Percentiles rank a stretch among this genome's conserved stretches.
Conservation (phyloP, 2,113 vertebrate species). For the Halichoeres trimaculatus region DNA sequence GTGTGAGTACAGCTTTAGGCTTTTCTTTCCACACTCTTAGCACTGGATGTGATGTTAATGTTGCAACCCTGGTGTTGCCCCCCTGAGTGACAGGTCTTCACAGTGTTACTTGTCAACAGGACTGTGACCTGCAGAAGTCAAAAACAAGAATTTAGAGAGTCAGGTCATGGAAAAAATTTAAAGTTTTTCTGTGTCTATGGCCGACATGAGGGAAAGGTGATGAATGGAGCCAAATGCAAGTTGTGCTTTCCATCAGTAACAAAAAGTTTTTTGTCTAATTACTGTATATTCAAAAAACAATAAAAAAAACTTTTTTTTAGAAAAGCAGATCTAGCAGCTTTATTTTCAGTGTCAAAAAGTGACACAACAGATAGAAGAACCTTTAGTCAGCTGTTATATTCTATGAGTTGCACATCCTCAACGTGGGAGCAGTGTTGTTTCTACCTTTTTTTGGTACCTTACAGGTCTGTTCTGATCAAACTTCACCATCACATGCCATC, state of each 20-base stretch:
- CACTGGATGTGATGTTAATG: not conserved
- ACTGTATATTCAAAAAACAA: no score
- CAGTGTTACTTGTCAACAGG: slow-evolving; percentile 6
- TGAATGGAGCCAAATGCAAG: not conserved
- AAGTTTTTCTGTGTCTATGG: not conserved
- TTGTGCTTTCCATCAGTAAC: not conserved
- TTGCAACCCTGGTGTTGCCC: not conserved
- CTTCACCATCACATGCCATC: not conserved
- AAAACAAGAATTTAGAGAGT: not conserved
- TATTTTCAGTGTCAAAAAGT: not conserved
- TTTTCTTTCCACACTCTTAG: slow-evolving; percentile 15
- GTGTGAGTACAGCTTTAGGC: no score
- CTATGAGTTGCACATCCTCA: not conserved
- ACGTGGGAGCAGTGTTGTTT: not conserved
- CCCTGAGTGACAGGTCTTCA: not conserved
- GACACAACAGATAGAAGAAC: not conserved
- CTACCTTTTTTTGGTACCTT: not conserved
- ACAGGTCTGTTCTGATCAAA: slow-evolving; percentile 5
- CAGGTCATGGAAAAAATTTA: not conserved
- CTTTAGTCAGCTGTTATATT: not conserved
- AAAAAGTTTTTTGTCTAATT: not conserved
- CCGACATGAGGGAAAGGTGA: not conserved
- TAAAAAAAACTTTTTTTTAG: no score
- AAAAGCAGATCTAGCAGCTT: no score
- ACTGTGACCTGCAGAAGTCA: not conserved